Conservation (phyloP, 2,113 vertebrate genomes). For the Raja brachyura region DNA sequence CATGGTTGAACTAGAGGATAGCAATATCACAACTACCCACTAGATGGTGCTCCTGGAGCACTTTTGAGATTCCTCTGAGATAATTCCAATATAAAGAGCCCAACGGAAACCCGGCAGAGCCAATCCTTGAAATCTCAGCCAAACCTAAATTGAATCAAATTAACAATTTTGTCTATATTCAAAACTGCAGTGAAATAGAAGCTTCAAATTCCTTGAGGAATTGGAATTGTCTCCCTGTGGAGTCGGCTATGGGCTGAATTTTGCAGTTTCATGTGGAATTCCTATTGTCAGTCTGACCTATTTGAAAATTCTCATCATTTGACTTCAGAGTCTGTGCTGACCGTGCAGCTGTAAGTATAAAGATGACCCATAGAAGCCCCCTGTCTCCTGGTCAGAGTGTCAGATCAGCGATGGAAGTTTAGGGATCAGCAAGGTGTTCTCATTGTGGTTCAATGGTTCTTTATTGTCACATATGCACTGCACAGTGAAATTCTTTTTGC, state of each 20-base stretch:
- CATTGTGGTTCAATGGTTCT: too few relatives aligned
- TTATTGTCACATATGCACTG: too few relatives aligned
- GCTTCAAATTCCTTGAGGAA: not conserved
- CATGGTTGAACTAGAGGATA: not conserved
- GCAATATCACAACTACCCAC: not conserved
- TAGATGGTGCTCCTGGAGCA: constrained; percentile 12
- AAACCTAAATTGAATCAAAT: not conserved
- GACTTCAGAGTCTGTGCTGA: not conserved
- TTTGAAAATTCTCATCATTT: not conserved
- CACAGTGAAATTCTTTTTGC: too few relatives aligned
- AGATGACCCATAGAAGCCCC: not conserved
- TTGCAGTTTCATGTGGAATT: not conserved
- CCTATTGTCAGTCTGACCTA: not conserved
- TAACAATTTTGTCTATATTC: not conserved
- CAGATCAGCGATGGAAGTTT: not conserved
- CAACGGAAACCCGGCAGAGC: not conserved
- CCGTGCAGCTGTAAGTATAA: not conserved
- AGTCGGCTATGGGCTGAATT: not conserved
- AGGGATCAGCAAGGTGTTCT: not conserved
- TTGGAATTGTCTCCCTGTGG: not conserved
- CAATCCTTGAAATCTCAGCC: not conserved
- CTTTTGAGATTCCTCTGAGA: not conserved
- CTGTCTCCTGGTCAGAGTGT: not conserved
- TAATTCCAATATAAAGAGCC: not conserved
- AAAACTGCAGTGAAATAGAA: not conserved